These are phyloP conservation scores for Tragopan temminckii DNA, from an alignment of 2,797 vertebrate genomes.

Conservation along the genomic window DNA sequence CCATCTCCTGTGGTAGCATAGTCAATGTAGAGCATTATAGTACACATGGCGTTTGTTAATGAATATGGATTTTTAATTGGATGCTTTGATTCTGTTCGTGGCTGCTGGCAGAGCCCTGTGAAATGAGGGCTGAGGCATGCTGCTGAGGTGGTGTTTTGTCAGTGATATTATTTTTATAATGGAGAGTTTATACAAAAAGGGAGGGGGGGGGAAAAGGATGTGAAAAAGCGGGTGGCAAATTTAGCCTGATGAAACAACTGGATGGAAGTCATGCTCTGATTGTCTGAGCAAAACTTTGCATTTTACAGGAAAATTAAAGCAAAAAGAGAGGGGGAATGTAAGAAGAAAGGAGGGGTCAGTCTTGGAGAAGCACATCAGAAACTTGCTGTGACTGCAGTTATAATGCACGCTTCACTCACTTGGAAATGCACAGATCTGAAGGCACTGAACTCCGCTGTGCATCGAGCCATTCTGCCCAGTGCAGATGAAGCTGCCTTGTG, in stretches of 20 bases:
- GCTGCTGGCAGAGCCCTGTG: slow-evolving; percentile 46
- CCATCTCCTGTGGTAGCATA: neutral
- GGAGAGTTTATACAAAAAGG: slow-evolving; percentile 41
- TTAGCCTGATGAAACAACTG: slow-evolving; percentile 31
- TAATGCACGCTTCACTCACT: neutral
- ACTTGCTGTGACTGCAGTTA: slow-evolving; percentile 22
- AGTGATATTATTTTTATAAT: slow-evolving; percentile 34
- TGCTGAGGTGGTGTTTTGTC: slow-evolving; percentile 60
- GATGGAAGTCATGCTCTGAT: slow-evolving; percentile 48
- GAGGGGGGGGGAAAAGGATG: neutral
- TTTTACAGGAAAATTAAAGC: neutral
- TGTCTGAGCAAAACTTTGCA: neutral
- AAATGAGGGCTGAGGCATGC: slow-evolving; percentile 50
- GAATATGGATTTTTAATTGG: slow-evolving; percentile 74
- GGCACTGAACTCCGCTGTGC: neutral
- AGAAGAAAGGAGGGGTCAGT: neutral
- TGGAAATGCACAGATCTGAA: neutral
- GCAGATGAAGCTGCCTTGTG: slow-evolving; percentile 15
- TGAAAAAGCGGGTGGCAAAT: neutral
- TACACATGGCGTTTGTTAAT: slow-evolving; percentile 54
- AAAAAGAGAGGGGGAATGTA: rapidly evolving
- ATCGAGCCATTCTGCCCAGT: neutral
- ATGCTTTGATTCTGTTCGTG: slow-evolving; percentile 60
- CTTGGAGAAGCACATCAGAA: neutral
- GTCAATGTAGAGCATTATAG: slow-evolving; percentile 17